Conservation (phyloP, 2,797 vertebrate genomes). For the Bovichtus variegatus region DNA sequence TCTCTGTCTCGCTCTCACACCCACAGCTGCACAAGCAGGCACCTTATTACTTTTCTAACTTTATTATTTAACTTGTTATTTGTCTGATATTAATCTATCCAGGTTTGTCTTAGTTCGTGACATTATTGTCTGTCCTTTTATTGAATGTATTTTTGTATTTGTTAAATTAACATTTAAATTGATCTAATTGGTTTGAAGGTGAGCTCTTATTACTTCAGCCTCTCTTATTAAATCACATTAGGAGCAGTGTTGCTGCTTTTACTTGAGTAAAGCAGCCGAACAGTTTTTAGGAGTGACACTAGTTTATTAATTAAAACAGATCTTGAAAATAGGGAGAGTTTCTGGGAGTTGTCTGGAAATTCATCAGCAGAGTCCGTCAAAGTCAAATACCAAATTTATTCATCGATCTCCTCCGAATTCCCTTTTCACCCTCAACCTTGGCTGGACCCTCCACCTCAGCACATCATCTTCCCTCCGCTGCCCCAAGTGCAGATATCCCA, state of each 20-base stretch:
- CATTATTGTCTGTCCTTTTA: background rate
- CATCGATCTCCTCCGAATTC: slow-evolving; percentile 52
- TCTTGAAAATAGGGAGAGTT: slow-evolving; percentile 30
- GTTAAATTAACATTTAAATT: background rate
- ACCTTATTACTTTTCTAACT: slow-evolving; percentile 4
- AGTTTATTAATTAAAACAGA: background rate
- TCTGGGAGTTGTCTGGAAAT: slow-evolving; percentile 6
- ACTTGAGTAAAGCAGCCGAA: background rate
- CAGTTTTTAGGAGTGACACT: background rate
- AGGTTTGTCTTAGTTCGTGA: background rate
- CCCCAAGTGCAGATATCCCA: slow-evolving; percentile 57
- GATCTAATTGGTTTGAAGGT: slow-evolving; percentile 4
- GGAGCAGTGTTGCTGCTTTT: background rate
- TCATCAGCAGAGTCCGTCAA: slow-evolving; percentile 46
- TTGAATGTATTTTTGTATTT: background rate
- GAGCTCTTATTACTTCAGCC: background rate
- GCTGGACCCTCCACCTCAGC: slow-evolving; percentile 38
- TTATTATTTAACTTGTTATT: background rate
- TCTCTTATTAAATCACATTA: slow-evolving; percentile 4
- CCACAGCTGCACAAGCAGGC: slow-evolving; percentile 3
- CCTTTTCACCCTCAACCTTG: slow-evolving; percentile 63
- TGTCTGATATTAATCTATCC: slow-evolving; percentile 17
- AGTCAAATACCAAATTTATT: slow-evolving; percentile 58
- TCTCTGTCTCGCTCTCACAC: background rate
- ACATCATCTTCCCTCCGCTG: slow-evolving; percentile 6